phyloP scores from a whole-genome alignment of 1,140 invertebrate species.

The Teleogryllus occipitalis region DNA sequence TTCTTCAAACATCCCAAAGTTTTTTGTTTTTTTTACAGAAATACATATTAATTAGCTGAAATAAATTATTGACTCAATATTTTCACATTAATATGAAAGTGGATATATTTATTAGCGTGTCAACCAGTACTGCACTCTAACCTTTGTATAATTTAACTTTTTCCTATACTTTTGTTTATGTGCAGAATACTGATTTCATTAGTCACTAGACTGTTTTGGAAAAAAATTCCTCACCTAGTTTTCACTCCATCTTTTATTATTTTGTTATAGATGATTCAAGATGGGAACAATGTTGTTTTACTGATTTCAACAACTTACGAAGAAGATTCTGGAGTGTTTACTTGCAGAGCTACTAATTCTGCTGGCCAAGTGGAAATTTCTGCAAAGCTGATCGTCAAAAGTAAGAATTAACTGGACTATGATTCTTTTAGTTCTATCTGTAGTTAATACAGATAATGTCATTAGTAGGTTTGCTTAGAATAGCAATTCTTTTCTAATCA shows the following conservation, averaged over 20 bases:
- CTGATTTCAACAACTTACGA: slow-evolving; percentile 86
- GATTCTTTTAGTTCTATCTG: background rate
- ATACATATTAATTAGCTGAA: no score
- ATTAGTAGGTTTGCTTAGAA: background rate
- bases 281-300: slow-evolving; percentile 80
- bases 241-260: background rate
- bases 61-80: no score
- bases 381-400: slow-evolving; percentile 91
- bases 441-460: background rate
- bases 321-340: slow-evolving; percentile 88
- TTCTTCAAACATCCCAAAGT: no score
- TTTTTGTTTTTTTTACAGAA: no score
- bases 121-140: no score
- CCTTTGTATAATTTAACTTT: no score
- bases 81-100: no score
- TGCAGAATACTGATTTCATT: no score
- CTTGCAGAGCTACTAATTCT: slow-evolving; percentile 80
- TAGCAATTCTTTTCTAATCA: background rate
- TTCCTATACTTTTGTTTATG: no score
- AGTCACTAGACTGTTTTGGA: no score
- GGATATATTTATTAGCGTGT: no score
- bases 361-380: slow-evolving; percentile 86
- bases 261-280: slow-evolving; percentile 73
- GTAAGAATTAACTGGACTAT: slow-evolving; percentile 73
- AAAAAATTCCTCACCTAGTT: no score